A percentile compares a stretch with the other conserved stretches of the same genome.
Evolutionary conservation across 2,888 invertebrate genomes (phyloP).

Genomic region (Drosophila percnosoma): DNA sequence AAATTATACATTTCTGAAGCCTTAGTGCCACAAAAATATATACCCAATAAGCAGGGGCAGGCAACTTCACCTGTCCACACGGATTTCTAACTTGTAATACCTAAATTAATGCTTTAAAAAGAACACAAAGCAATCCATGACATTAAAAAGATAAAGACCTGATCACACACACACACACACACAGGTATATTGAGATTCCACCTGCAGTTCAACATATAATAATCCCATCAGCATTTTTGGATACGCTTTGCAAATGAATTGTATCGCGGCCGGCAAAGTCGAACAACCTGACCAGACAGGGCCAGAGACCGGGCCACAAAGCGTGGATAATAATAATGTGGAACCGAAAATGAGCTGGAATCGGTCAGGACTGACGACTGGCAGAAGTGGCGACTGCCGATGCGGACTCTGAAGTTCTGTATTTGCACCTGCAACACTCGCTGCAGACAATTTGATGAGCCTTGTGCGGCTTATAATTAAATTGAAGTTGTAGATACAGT

Average conservation of each 20-base stretch:
- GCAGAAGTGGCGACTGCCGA: slow-evolving; percentile 17
- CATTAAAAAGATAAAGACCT: slow-evolving; percentile 76
- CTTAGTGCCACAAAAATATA: slow-evolving; percentile 17
- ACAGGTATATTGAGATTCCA: slow-evolving; percentile 49
- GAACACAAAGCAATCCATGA: slow-evolving; percentile 63
- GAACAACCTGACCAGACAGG: slow-evolving; percentile 36
- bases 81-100: slow-evolving; percentile 80
- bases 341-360: slow-evolving; percentile 75
- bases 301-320: slow-evolving; percentile 39
- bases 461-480: slow-evolving; percentile 74
- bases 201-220: slow-evolving; percentile 71
- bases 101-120: slow-evolving; percentile 71
- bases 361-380: slow-evolving; percentile 52
- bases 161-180: slow-evolving; percentile 17
- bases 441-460: slow-evolving; percentile 72
- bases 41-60: slow-evolving; percentile 18
- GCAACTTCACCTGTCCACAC: slow-evolving; percentile 77
- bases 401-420: slow-evolving; percentile 52
- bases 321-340: slow-evolving; percentile 80
- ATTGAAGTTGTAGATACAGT: slow-evolving; percentile 75
- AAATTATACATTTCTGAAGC: slow-evolving; percentile 47
- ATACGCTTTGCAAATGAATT: slow-evolving; percentile 80
- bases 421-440: slow-evolving; percentile 75
- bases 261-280: slow-evolving; percentile 49
- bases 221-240: slow-evolving; percentile 82